Percentiles rank a stretch among this genome's conserved stretches.
Conservation (phyloP, 2,888 invertebrate genomes). For the Rhogogaster chlorosoma region DNA sequence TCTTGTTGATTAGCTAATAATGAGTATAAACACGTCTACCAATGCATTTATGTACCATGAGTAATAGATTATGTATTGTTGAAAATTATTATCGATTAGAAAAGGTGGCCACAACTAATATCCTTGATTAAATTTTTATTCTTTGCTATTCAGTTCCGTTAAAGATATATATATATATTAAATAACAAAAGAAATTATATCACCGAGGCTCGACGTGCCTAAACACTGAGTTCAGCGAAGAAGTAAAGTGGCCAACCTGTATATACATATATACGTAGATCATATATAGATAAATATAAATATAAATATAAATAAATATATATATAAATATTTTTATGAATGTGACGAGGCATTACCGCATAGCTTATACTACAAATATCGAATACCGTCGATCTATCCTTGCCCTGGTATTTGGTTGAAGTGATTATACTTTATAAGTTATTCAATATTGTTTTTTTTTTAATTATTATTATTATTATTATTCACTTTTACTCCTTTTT, state of each 20-base stretch:
- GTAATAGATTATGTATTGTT: constrained; percentile 37
- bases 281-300: constrained; percentile 55
- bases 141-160: constrained; percentile 59
- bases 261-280: constrained; percentile 55
- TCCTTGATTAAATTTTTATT: constrained; percentile 40
- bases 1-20: constrained; percentile 72
- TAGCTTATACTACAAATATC: constrained; percentile 73
- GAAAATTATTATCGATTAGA: constrained; percentile 24
- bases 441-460: neutral
- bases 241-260: constrained; percentile 65
- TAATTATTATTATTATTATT: no score
- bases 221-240: constrained; percentile 61
- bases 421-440: constrained; percentile 36
- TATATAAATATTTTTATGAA: constrained; percentile 74
- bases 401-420: constrained; percentile 64
- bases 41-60: constrained; percentile 36
- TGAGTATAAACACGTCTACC: constrained; percentile 57
- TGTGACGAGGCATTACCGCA: constrained; percentile 74
- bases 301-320: constrained; percentile 59
- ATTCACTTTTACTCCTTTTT: constrained; percentile 29
- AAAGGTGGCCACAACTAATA: constrained; percentile 59
- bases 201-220: constrained; percentile 46
- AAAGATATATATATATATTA: constrained; percentile 54
- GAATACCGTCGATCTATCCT: constrained; percentile 67
- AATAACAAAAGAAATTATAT: constrained; percentile 53